A percentile compares a stretch with the other conserved stretches of the same genome.
Conservation (phyloP, 2,797 vertebrate genomes). For the Chrysolophus pictus region DNA sequence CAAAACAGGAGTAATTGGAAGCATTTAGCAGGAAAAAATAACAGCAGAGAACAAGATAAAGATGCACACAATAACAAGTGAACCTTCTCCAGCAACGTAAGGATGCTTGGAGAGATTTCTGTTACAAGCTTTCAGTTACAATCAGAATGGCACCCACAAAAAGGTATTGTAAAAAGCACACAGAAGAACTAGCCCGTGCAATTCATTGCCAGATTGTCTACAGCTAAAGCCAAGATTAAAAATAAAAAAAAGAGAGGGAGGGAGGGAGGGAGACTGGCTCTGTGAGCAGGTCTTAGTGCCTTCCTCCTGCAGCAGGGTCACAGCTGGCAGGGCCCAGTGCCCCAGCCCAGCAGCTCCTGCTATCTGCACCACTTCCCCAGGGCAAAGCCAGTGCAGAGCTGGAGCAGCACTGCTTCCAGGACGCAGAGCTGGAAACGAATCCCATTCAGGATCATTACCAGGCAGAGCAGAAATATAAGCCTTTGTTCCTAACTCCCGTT, state of each 20-base stretch:
- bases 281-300: background rate
- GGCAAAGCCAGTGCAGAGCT: background rate
- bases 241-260: background rate
- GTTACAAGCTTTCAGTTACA: background rate
- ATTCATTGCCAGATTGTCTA: background rate
- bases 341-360: background rate
- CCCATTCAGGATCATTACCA: constrained; percentile 44
- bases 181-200: background rate
- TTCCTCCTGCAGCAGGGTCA: background rate
- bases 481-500: constrained; percentile 54
- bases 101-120: background rate
- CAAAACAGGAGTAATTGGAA: background rate
- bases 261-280: background rate
- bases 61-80: background rate
- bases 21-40: constrained; percentile 21
- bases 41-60: background rate
- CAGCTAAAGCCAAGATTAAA: background rate
- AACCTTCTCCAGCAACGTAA: rapidly evolving
- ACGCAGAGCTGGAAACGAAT: constrained; percentile 33
- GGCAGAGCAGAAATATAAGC: constrained; percentile 42
- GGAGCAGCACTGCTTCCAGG: background rate
- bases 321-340: background rate
- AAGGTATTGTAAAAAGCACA: background rate
- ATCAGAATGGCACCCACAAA: background rate
- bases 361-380: background rate